phyloP scores from a whole-genome alignment of 2,888 invertebrate species.

The Dimorphilus gyrociliatus region DNA sequence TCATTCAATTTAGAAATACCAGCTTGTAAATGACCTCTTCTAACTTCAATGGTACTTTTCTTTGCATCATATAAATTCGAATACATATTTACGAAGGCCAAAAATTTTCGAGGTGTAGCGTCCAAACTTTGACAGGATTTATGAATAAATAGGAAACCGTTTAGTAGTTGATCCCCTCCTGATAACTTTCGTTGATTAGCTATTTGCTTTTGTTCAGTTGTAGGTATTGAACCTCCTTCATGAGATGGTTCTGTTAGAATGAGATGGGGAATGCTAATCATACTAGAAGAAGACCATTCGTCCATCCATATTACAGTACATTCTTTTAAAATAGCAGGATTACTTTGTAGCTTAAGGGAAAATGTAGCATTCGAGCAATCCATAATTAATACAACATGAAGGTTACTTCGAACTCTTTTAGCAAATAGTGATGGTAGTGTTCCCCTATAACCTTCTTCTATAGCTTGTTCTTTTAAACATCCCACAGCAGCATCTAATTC shows the following conservation, averaged over 20 bases:
- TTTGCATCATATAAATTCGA: constrained; percentile 47
- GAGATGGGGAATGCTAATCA: constrained; percentile 41
- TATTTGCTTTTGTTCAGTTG: constrained; percentile 17
- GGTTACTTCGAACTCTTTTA: constrained; percentile 57
- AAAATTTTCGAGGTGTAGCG: constrained; percentile 42
- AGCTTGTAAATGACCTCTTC: constrained; percentile 53
- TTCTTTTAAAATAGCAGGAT: constrained; percentile 61
- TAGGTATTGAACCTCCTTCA: constrained; percentile 29
- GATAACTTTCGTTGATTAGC: constrained; percentile 27
- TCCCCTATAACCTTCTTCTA: constrained; percentile 58
- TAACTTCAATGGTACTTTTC: constrained; percentile 45
- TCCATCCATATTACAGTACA: constrained; percentile 54
- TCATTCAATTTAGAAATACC: constrained; percentile 79
- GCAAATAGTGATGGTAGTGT: constrained; percentile 42
- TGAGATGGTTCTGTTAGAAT: constrained; percentile 29
- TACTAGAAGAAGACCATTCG: constrained; percentile 50
- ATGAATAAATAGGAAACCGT: constrained; percentile 41
- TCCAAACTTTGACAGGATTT: constrained; percentile 27
- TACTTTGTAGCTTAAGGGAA: constrained; percentile 53
- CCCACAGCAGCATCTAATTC: constrained; percentile 62
- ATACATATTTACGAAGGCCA: constrained; percentile 43
- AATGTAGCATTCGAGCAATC: constrained; percentile 56
- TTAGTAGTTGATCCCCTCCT: constrained; percentile 34
- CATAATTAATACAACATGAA: constrained; percentile 62
- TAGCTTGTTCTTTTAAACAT: constrained; percentile 55